Conservation (phyloP, 2,113 vertebrate species). For the Psophia crepitans region DNA sequence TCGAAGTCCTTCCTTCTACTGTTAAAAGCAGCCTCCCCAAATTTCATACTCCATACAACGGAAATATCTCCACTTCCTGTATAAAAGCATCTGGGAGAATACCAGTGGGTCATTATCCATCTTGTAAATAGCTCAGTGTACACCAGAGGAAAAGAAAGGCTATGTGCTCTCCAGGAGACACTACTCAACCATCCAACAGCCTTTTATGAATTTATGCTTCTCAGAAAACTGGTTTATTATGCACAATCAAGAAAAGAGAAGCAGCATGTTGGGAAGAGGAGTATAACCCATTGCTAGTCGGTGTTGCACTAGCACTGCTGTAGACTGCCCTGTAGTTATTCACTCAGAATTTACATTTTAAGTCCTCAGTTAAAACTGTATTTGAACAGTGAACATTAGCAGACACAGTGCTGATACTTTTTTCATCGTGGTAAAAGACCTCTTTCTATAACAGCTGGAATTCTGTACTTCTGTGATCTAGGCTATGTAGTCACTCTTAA, state of each 20-base stretch:
- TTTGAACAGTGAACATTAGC: not conserved
- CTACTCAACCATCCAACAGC: not conserved
- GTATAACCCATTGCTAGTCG: not conserved
- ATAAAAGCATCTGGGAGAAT: not conserved
- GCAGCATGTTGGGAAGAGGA: not conserved
- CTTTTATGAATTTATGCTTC: not conserved
- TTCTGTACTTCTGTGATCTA: not conserved
- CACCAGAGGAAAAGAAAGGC: not conserved
- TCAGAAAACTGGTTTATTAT: not conserved
- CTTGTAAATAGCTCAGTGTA: not conserved
- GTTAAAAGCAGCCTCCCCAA: not conserved
- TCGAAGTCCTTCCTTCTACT: not conserved
- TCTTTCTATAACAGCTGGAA: not conserved
- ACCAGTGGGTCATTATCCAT: not conserved
- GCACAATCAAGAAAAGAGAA: not conserved
- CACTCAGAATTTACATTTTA: not conserved
- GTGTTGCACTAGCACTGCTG: not conserved
- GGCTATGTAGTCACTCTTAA: not conserved
- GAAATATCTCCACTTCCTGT: not conserved
- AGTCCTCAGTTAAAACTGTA: not conserved
- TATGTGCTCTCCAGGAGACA: not conserved
- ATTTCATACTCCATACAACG: not conserved
- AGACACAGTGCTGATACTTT: not conserved
- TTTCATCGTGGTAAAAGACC: not conserved
- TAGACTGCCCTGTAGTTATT: not conserved